Evolutionary conservation across 1,140 invertebrate species (phyloP).

Genomic region (Mylabris phalerata): DNA sequence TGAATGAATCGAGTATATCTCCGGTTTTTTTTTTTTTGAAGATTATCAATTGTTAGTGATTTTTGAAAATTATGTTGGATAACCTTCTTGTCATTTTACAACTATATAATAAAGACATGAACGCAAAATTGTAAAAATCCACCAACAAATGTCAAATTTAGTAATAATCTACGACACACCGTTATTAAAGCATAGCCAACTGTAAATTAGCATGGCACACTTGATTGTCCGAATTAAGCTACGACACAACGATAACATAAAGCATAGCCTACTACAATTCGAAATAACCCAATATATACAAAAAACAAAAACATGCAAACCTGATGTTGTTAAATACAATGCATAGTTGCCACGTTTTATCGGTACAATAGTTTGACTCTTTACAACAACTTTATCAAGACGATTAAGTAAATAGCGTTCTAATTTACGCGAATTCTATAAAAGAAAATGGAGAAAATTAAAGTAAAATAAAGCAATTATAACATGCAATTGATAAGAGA

Average conservation of each 20-base stretch:
- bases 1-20: too few species aligned
- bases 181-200: neutral
- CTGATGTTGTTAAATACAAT: constrained; percentile 73
- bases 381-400: constrained; percentile 39
- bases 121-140: too few species aligned
- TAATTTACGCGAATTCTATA: constrained; percentile 27
- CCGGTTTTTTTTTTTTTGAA: too few species aligned
- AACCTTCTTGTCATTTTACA: too few species aligned
- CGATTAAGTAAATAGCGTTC: constrained; percentile 12
- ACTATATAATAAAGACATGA: too few species aligned
- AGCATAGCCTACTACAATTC: too few species aligned
- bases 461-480: neutral
- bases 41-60: too few species aligned
- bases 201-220: too few species aligned
- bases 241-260: neutral
- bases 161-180: too few species aligned
- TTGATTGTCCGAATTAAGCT: neutral
- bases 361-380: constrained; percentile 62
- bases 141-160: neutral
- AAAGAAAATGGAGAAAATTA: constrained; percentile 10
- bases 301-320: constrained; percentile 41
- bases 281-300: neutral
- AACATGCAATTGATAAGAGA: constrained; percentile 2
- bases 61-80: too few species aligned
- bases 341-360: constrained; percentile 68